phyloP scores from a whole-genome alignment of 1,140 invertebrate genomes.

The Saccostrea glomerata region DNA sequence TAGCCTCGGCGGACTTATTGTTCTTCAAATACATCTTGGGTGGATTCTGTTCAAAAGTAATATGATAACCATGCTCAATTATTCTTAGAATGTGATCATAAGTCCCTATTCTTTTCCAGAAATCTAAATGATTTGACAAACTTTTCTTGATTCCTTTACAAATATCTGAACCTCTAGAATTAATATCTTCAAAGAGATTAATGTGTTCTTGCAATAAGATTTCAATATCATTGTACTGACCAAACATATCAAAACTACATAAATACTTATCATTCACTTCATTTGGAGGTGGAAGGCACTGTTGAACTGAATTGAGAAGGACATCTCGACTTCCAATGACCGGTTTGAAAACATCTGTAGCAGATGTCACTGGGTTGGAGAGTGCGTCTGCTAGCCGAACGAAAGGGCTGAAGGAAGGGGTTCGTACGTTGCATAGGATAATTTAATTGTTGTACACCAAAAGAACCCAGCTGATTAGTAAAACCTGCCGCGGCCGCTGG shows the following conservation, averaged over 20 bases:
- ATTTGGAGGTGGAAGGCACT: background rate
- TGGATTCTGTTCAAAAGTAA: too few species aligned
- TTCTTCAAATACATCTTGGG: too few species aligned
- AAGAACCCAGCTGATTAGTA: background rate
- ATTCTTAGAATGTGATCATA: too few species aligned
- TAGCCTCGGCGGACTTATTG: background rate
- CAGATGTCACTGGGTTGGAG: background rate
- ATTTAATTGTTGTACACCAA: background rate
- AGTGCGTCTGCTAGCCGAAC: too few species aligned
- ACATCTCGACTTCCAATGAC: too few species aligned
- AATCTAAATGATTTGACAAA: too few species aligned
- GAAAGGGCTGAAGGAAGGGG: too few species aligned
- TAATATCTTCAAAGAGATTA: background rate
- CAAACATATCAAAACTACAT: background rate
- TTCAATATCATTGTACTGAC: background rate
- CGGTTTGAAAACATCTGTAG: background rate
- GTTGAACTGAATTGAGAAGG: background rate
- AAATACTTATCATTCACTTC: background rate
- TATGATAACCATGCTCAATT: too few species aligned
- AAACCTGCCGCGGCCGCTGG: background rate
- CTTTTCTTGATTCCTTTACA: too few species aligned
- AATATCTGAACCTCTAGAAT: background rate
- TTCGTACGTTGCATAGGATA: too few species aligned
- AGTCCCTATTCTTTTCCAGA: too few species aligned
- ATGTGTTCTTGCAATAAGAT: too few species aligned